A percentile compares a stretch with the other conserved stretches of the same genome.
phyloP scores from a whole-genome alignment of 2,888 invertebrate species.

The Pristionchus arcanus region DNA sequence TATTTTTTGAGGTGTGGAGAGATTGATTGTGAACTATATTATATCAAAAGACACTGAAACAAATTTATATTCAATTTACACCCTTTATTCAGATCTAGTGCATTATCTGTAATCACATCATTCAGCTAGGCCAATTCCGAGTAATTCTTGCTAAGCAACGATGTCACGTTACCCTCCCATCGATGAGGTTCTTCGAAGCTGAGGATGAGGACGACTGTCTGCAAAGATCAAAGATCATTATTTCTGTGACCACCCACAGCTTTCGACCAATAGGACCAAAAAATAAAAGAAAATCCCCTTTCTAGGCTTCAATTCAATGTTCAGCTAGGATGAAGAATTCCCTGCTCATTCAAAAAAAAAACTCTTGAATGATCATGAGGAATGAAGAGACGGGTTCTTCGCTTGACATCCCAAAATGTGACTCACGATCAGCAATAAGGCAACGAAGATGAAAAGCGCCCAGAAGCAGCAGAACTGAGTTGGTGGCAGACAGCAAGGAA shows the following conservation, averaged over 20 bases:
- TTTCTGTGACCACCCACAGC: too few species aligned
- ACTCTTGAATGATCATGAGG: too few species aligned
- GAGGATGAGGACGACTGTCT: not conserved
- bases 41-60: not conserved
- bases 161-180: not conserved
- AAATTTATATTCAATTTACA: not conserved
- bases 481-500: not conserved
- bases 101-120: too few species aligned
- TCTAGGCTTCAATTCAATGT: too few species aligned
- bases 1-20: too few species aligned
- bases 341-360: too few species aligned
- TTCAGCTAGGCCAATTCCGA: not conserved
- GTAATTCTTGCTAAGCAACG: not conserved
- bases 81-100: not conserved
- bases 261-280: too few species aligned
- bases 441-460: not conserved
- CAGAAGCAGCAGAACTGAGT: not conserved
- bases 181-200: not conserved
- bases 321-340: too few species aligned
- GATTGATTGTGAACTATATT: too few species aligned
- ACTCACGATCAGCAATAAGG: not conserved
- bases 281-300: too few species aligned
- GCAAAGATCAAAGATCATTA: not conserved
- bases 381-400: too few species aligned
- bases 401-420: too few species aligned